phyloP scores from a whole-genome alignment of 2,113 vertebrate genomes.

The Bos indicus region DNA sequence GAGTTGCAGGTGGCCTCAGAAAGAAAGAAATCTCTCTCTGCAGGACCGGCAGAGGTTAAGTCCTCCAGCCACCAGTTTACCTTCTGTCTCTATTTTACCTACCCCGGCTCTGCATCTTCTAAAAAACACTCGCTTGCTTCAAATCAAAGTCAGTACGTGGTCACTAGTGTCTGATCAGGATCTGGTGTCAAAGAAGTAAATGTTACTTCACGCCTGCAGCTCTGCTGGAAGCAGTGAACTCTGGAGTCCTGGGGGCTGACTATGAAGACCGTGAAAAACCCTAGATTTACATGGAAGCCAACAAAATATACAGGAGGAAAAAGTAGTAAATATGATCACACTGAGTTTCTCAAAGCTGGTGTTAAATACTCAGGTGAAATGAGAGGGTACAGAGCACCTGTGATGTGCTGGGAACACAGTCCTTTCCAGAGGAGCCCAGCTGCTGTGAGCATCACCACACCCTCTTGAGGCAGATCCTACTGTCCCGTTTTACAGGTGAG shows the following conservation, averaged over 20 bases:
- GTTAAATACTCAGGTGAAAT: too few species aligned
- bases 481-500: not conserved
- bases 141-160: not conserved
- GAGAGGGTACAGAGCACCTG: accelerated
- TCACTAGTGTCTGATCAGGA: not conserved
- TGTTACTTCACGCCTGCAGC: too few species aligned
- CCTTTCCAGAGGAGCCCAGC: not conserved
- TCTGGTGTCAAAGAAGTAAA: not conserved
- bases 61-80: not conserved
- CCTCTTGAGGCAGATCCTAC: accelerated
- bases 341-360: not conserved
- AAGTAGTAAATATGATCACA: accelerated
- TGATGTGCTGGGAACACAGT: accelerated
- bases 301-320: not conserved
- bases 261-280: not conserved
- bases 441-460: accelerated
- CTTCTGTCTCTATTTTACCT: not conserved
- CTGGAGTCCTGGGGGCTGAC: not conserved
- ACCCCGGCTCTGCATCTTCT: not conserved
- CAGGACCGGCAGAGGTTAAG: not conserved
- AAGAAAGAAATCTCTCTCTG: not conserved
- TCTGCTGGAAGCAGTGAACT: not conserved
- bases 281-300: not conserved
- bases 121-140: not conserved
- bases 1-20: not conserved